These are phyloP conservation scores for Oenanthe melanoleuca DNA, from an alignment of 2,113 vertebrate genomes.

Conservation along the genomic window DNA sequence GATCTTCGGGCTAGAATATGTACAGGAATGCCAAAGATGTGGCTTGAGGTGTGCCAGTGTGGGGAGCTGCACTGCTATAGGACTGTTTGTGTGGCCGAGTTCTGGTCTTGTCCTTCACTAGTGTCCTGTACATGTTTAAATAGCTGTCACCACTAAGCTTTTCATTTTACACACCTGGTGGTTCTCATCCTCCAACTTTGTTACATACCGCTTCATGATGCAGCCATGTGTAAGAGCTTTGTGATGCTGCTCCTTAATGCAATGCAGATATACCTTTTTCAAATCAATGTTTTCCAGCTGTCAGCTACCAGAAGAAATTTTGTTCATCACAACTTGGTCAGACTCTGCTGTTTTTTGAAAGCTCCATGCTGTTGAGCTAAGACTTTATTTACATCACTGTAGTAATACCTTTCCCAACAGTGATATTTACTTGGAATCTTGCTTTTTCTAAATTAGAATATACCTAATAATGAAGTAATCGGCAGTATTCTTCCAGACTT, in stretches of 20 bases:
- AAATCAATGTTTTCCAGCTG: background rate
- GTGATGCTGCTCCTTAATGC: background rate
- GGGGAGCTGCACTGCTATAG: background rate
- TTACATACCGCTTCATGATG: background rate
- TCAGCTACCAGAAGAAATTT: background rate
- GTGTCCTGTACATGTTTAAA: background rate
- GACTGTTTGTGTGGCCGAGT: accelerated
- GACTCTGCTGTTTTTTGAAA: background rate
- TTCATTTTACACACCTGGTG: background rate
- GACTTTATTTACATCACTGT: background rate
- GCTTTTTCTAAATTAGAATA: background rate
- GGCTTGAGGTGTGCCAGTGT: background rate
- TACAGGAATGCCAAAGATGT: background rate
- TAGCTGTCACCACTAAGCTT: background rate
- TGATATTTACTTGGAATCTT: background rate
- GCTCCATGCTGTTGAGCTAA: background rate
- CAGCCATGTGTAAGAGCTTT: background rate
- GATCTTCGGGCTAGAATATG: background rate
- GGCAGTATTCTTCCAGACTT: background rate
- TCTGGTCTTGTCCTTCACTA: background rate
- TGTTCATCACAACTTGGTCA: background rate
- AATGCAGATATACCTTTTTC: background rate
- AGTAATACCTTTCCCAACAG: no score
- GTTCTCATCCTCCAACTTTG: background rate
- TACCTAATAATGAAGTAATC: background rate